phyloP scores from a whole-genome alignment of 1,140 invertebrate species.

The Dysdera silvatica region DNA sequence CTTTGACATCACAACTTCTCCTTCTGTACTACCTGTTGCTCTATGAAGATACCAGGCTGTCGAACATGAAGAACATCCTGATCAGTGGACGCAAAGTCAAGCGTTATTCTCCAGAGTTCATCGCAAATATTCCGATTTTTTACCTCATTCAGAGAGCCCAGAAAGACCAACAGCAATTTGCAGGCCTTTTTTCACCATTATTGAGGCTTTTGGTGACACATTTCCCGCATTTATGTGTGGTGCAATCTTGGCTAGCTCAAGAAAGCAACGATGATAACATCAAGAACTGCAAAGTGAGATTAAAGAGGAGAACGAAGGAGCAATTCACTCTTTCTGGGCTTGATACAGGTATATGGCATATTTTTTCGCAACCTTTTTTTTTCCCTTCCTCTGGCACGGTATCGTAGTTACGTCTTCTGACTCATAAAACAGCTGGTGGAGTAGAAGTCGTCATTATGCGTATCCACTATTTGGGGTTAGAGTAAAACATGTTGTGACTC shows the following conservation, averaged over 20 bases:
- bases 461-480: too few relatives aligned
- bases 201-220: conserved; percentile 79
- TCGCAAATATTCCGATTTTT: conserved; percentile 77
- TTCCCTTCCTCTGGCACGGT: too few relatives aligned
- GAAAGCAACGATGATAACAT: conserved; percentile 28
- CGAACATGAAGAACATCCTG: conserved; percentile 62
- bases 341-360: conserved; percentile 2
- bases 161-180: conserved; percentile 80
- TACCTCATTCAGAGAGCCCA: conserved; percentile 89
- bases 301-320: conserved; percentile 8
- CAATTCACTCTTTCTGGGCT: conserved; percentile 15
- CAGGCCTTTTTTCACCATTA: conserved; percentile 74
- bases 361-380: not conserved
- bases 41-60: conserved; percentile 82
- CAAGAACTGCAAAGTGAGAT: conserved; percentile 11
- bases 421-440: too few relatives aligned
- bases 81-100: conserved; percentile 66
- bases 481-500: too few relatives aligned
- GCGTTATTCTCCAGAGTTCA: conserved; percentile 76
- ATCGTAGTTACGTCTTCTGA: too few relatives aligned
- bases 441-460: too few relatives aligned
- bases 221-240: conserved; percentile 87
- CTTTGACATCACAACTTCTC: conserved; percentile 74
- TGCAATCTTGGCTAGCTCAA: conserved; percentile 78
- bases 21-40: conserved; percentile 85